Conservation (phyloP, 2,797 vertebrate species). For the Aerospiza tachiro region DNA sequence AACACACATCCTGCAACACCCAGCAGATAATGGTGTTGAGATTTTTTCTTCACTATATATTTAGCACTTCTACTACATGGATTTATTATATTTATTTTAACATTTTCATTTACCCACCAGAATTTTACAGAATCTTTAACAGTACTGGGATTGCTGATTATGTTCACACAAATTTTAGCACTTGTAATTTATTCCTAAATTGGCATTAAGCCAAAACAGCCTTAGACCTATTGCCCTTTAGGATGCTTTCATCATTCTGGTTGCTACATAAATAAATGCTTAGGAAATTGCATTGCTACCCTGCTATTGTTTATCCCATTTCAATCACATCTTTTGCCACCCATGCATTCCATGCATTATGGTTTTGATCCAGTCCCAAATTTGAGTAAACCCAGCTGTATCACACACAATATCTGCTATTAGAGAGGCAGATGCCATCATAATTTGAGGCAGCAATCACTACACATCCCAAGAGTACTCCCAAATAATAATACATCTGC, state of each 20-base stretch:
- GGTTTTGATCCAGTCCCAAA: background rate
- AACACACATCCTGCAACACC: background rate
- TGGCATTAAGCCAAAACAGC: background rate
- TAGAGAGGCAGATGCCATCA: background rate
- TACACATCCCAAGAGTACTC: background rate
- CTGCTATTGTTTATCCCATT: background rate
- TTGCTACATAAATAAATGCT: background rate
- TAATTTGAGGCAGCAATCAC: background rate
- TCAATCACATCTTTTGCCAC: background rate
- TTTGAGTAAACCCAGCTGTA: background rate
- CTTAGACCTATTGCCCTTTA: background rate
- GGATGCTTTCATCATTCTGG: background rate
- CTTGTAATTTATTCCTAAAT: background rate
- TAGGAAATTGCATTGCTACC: background rate
- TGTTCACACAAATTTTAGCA: background rate
- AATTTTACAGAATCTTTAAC: background rate
- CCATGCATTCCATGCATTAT: background rate
- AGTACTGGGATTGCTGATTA: background rate
- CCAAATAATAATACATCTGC: background rate
- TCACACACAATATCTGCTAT: background rate
- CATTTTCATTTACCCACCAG: background rate
- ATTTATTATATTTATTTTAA: background rate
- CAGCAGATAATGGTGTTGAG: background rate
- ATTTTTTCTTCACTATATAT: background rate
- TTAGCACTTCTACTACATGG: background rate